Base-by-base conservation (phyloP, 2,797 vertebrate genomes). In the Phataginus tetradactyla region DNA sequence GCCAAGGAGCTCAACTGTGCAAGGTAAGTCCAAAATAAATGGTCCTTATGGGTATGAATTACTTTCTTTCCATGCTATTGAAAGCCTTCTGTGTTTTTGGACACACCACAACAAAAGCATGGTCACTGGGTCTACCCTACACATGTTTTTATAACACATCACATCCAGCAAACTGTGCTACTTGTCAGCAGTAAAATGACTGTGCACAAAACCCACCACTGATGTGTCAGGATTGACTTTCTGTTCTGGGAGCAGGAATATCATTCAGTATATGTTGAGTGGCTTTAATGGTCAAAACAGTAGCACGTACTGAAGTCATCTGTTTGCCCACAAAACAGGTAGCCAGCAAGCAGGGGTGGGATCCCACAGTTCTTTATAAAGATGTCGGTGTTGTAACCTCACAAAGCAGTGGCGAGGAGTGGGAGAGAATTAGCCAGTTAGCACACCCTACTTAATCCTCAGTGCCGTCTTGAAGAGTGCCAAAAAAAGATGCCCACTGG, bases 151-250 rank as follows among this genome's bases (percentile, higher is more conserved):
- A 34, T 95, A 93, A 71, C 85, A 96, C 61, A 91, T 85, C 92
- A 59, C 86, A 86, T 79, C 51, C 91, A 87, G 89, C 83, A 96
- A 88, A 93, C 42, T 74, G 57, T 71, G 81, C 68, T 69, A 49
- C 86, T 96, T 96, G 74, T 97, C 86, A 96, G 89, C 79, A 85
- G 81, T 71, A 84, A 79, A 96, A 86, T 78, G 97, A 91, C 90
- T 90, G n/a, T 78, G 37, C 90, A 94, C 90, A 97, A 96, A 97
- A 83, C 78, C 83, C 42, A 95, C 86, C 90, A 84, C 51, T 61
- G 79, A 91, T 77, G 45, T 71, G 87, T 83, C 71, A 84, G 86
- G 55, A 96, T 90, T 95, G 84, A 69, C 93, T 92, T 81, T 92
- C 74, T 94, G 63, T 75, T 96, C 63, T 64, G 34, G 49, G 88